Evolutionary conservation across 2,888 invertebrate genomes (phyloP).

Genomic region (Abrostola triplasia): DNA sequence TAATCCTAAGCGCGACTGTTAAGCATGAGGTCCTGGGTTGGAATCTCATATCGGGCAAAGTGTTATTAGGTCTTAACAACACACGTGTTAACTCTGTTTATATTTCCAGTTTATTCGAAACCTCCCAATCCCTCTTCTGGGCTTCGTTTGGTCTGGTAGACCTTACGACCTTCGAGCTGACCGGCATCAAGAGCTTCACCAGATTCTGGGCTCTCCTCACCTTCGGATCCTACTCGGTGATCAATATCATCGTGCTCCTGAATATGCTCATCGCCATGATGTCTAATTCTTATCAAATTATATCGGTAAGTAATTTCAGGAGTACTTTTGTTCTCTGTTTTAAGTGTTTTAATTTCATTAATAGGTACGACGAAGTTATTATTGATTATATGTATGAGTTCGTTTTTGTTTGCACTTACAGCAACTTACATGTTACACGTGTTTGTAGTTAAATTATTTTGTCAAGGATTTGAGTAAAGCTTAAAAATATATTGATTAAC

Average conservation of each 20-base stretch:
- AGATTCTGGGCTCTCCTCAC: conserved; percentile 98
- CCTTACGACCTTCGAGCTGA: conserved; percentile 96
- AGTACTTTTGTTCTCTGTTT: not conserved
- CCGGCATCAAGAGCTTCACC: conserved; percentile 98
- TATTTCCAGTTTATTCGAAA: conserved; percentile 96
- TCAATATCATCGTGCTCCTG: conserved; percentile 98
- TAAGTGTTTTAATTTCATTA: too few species aligned
- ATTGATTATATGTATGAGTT: too few species aligned
- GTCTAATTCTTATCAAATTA: conserved; percentile 99
- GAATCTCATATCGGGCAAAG: too few species aligned
- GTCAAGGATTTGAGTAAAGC: too few species aligned
- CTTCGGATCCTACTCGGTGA: conserved; percentile 99
- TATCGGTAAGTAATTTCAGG: conserved; percentile 92
- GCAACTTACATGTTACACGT: too few species aligned
- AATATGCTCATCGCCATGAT: conserved; percentile 99
- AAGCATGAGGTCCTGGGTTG: too few species aligned
- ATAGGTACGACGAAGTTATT: too few species aligned
- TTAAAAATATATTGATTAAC: too few species aligned
- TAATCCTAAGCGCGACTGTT: too few species aligned
- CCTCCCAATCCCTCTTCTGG: conserved; percentile 99
- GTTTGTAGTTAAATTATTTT: too few species aligned
- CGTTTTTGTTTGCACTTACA: too few species aligned
- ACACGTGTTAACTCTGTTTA: not conserved
- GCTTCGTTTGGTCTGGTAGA: conserved; percentile 99
- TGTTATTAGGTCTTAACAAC: too few species aligned